Evolutionary conservation across 2,888 invertebrate species (phyloP).

Genomic region (Bursaphelenchus okinawaensis): DNA sequence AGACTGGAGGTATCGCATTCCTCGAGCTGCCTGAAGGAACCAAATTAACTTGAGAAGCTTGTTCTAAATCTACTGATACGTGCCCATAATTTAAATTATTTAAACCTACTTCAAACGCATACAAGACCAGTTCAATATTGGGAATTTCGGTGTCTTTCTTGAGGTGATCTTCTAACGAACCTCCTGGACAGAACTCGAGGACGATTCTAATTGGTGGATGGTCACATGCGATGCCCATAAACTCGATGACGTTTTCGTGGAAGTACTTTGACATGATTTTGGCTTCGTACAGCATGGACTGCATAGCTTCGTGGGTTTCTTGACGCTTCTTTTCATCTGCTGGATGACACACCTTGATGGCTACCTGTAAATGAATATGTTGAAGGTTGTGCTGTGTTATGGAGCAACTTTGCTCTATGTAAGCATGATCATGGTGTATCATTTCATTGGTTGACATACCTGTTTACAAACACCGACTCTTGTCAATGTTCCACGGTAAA

Average conservation of each 20-base stretch:
- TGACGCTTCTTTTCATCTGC: not conserved
- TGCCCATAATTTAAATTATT: too few relatives aligned
- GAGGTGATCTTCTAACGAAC: slow-evolving; percentile 35
- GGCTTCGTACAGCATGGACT: slow-evolving; percentile 37
- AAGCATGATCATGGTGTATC: too few relatives aligned
- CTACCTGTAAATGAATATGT: not conserved
- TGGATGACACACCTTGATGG: slow-evolving; percentile 15
- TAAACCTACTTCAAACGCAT: slow-evolving; percentile 18
- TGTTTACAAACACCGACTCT: not conserved
- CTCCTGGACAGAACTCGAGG: slow-evolving; percentile 77
- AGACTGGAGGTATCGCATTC: slow-evolving; percentile 76
- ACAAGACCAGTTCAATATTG: slow-evolving; percentile 17
- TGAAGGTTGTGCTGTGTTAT: not conserved
- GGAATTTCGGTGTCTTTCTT: not conserved
- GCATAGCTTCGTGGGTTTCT: not conserved
- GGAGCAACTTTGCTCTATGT: too few relatives aligned
- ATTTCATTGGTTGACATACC: too few relatives aligned
- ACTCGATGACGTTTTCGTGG: slow-evolving; percentile 60
- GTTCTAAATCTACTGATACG: too few relatives aligned
- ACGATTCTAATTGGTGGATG: slow-evolving; percentile 98
- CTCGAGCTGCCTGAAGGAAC: slow-evolving; percentile 64
- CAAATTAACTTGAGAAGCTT: not conserved
- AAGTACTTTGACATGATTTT: slow-evolving; percentile 36
- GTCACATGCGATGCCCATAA: slow-evolving; percentile 94
- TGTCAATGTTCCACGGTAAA: slow-evolving; percentile 2